Percentiles rank a stretch among this genome's conserved stretches.
Evolutionary conservation across 2,113 vertebrate genomes (phyloP).

Genomic region (Micronycteris hirsuta): DNA sequence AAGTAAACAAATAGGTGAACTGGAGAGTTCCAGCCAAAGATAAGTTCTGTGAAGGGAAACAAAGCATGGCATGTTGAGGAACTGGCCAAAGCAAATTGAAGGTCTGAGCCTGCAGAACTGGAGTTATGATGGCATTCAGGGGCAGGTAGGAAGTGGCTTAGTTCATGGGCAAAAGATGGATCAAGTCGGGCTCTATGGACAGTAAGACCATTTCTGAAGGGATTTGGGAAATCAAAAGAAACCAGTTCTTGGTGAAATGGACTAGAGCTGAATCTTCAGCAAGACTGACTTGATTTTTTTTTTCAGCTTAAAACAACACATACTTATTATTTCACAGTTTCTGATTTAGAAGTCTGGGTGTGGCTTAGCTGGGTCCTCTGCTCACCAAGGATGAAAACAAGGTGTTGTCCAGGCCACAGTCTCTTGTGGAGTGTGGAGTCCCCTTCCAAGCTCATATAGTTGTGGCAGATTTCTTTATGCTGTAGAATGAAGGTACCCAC

Average conservation of each 20-base stretch:
- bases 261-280: not conserved
- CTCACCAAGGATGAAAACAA: not conserved
- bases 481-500: not conserved
- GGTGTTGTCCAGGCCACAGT: not conserved
- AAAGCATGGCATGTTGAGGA: not conserved
- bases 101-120: not conserved
- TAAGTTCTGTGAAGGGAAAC: not conserved
- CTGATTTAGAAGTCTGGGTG: not conserved
- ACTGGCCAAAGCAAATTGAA: not conserved
- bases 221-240: not conserved
- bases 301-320: not conserved
- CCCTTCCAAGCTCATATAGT: not conserved
- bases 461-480: not conserved
- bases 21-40: not conserved
- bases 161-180: not conserved
- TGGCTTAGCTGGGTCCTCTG: not conserved
- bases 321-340: not conserved
- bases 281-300: not conserved
- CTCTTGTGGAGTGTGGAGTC: not conserved
- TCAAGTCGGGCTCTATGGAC: not conserved
- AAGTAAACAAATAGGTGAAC: not conserved
- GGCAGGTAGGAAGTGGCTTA: not conserved
- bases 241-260: not conserved
- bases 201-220: not conserved
- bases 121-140: not conserved